Conservation (phyloP, 2,888 invertebrate species). For the Cordilura impudica region DNA sequence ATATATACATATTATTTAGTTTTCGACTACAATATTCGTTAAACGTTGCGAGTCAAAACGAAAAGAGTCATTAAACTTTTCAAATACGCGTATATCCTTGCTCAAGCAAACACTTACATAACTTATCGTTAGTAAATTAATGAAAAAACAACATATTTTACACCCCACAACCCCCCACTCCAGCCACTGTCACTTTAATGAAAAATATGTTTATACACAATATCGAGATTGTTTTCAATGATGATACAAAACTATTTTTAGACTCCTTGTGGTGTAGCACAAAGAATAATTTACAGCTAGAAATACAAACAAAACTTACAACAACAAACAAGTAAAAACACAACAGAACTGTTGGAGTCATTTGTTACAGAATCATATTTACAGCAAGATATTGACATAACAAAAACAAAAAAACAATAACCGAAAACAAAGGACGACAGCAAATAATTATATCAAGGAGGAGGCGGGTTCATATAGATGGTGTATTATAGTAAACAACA, state of each 20-base stretch:
- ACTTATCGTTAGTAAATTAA: too few relatives aligned
- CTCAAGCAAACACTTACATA: not conserved
- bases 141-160: too few relatives aligned
- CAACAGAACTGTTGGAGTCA: not conserved
- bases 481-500: not conserved
- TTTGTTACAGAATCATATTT: conserved; percentile 9
- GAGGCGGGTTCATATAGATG: not conserved
- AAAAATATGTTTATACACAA: too few relatives aligned
- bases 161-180: too few relatives aligned
- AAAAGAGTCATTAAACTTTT: conserved; percentile 6
- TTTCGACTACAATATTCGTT: not conserved
- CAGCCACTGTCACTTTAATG: too few relatives aligned
- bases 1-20: too few relatives aligned
- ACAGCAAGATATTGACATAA: conserved; percentile 34
- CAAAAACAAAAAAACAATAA: conserved; percentile 18
- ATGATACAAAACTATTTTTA: conserved; percentile 29
- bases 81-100: conserved; percentile 1
- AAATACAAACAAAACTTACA: not conserved
- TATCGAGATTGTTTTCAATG: conserved; percentile 19
- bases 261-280: conserved; percentile 1
- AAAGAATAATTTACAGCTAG: not conserved
- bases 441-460: not conserved
- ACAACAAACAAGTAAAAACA: not conserved
- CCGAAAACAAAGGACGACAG: conserved; percentile 34
- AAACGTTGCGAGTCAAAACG: not conserved